Base-by-base conservation (phyloP, 2,888 invertebrate species). In the Morpho helenor region DNA sequence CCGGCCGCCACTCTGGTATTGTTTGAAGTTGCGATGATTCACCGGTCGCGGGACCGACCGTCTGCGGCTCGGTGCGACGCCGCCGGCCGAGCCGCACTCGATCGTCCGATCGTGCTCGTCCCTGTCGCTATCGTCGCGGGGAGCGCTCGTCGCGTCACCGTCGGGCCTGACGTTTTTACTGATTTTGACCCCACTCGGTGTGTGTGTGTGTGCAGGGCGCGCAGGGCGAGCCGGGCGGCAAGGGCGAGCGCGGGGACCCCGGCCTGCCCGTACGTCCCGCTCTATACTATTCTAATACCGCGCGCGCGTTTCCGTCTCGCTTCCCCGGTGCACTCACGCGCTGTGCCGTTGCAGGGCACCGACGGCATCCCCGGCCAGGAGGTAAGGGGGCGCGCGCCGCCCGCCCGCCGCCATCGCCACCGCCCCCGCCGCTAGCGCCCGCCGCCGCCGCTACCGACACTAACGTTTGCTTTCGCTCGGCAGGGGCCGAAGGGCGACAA, bases 291-390 rank as follows among this genome's bases (percentile, higher is more conserved):
- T 2, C 2, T 31, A 0, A 5, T 5, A 3, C 4, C 23, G 23
- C 23, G 3, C 31, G 3, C 31, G 31, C 2, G 31, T 31, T 23
- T 31, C 40, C 54, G 61, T 48, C 56, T 60, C 55, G 49, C 54
- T 9, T 9, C 23, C 49, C 49, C 31, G 41, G 10, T 16, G 3
- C 16, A 49, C 56, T 50, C 22, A 45, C 41, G 10, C 22, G 22
- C 58, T 60, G 53, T 58, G 31, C 59, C 45, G 43, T 93, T 94
- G 80, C 93, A 97, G 97, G 97, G 97, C 75, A 97, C 97, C 64
- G 97, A 97, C 84, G 97, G 97, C 77, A 97, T 97, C 80, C 97
- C 97, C 75, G 97, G 97, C 79, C 94, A 94, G 92, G 96, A 97
- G 95, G 96, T 96, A 92, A 91, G 87, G 65, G 23, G 31, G 6